Evolutionary conservation across 2,888 invertebrate genomes (phyloP), one percentile per base, ranked within the genome.

Genomic region (Morinoia aosen): DNA sequence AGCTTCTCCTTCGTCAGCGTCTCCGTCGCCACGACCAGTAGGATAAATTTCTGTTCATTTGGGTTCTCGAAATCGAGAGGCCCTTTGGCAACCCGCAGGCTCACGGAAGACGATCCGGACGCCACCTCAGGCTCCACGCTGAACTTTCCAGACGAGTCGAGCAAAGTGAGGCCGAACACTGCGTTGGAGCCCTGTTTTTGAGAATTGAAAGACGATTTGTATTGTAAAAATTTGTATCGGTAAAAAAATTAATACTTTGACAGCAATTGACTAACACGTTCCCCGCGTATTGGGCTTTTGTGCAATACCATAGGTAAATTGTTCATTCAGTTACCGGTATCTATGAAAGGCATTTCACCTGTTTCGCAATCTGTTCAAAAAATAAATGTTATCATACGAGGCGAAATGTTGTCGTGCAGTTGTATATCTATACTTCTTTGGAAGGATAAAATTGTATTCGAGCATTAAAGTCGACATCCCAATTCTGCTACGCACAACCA

Each of bases 61-160:
- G 98, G 98, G 97, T 99, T 98, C 97, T 99, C 99, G 97, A 98
- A 99, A 97, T 99, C 99, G 96, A 99, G 97, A 4, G 98, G 98
- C 96, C 98, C 98, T 97, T 98, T 98, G 96, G 98, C 98, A 0
- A 99, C 98, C 48, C 98, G 98, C 96, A 99, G 98, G 39, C 98
- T 98, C 88, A 99, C 98, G 58, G 98, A 98, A 0, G 99, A 98
- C 96, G 98, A 98, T 76, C 99, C 99, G 0, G 98, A 98, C 0
- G 98, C 99, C 61, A 98, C 97, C 95, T 98, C 98, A 0, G 99
- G 99, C 97, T 99, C 99, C 95, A 99, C 98, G 56, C 98, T 98
- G 97, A 99, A 99, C 0, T 98, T 11, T 98, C 98, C 58, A 98
- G 98, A 96, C 98, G 96, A 98, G 97, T 99, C 98, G 57, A 98